A percentile compares a stretch with the other conserved stretches of the same genome.
Conservation (phyloP, 2,113 vertebrate genomes). For the Haplotaxodon microlepis region DNA sequence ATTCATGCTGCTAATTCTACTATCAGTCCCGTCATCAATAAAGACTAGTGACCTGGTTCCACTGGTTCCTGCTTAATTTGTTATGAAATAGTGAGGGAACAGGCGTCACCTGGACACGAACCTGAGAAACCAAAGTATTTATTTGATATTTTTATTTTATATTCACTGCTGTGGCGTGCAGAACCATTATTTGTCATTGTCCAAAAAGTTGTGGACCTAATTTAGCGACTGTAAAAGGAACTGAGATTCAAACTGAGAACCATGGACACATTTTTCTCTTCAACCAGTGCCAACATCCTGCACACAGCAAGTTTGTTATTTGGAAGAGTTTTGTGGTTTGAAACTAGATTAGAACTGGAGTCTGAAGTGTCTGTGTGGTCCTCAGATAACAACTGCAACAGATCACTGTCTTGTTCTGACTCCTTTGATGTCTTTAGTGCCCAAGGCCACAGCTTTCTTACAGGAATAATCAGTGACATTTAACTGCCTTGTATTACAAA, state of each 20-base stretch:
- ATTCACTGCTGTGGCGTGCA: neutral
- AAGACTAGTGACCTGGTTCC: neutral
- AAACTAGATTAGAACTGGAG: neutral
- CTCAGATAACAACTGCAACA: constrained; percentile 12
- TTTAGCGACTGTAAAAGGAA: neutral
- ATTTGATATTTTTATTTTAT: neutral
- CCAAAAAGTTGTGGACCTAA: neutral
- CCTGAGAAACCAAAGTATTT: neutral
- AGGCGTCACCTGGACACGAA: accelerated
- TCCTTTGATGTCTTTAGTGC: constrained; percentile 15
- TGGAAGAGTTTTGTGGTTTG: neutral
- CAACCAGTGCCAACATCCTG: neutral
- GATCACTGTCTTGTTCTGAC: neutral
- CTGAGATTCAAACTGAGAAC: neutral
- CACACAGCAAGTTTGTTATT: neutral
- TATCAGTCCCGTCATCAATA: neutral
- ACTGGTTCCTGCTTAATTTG: neutral
- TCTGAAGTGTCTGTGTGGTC: constrained; percentile 24
- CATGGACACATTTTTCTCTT: neutral
- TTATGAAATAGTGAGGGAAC: neutral
- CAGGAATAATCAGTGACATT: constrained; percentile 34
- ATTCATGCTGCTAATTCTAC: neutral
- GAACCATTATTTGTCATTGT: neutral
- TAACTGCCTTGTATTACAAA: constrained; percentile 33
- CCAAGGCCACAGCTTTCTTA: constrained; percentile 7